phyloP scores from a whole-genome alignment of 2,113 vertebrate species.

The Glaucidium brasilianum region DNA sequence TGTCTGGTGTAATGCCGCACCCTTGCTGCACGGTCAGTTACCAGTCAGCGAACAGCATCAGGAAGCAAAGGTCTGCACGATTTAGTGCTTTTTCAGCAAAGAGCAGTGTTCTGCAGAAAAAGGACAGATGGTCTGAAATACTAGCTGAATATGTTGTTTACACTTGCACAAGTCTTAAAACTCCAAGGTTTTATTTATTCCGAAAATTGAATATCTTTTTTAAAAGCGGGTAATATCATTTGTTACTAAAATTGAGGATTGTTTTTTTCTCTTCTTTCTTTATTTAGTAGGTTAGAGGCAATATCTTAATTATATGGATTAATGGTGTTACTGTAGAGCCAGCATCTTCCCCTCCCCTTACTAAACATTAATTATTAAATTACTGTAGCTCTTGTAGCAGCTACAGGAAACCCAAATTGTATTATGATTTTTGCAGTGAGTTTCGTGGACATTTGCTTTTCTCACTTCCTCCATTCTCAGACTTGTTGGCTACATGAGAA shows the following conservation, averaged over 20 bases:
- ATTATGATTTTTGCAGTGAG: background rate
- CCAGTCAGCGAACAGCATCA: background rate
- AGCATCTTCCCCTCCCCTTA: background rate
- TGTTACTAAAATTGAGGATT: background rate
- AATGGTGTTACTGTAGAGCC: background rate
- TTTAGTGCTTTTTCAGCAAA: background rate
- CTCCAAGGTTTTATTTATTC: background rate
- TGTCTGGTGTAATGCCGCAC: background rate
- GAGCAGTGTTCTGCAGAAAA: background rate
- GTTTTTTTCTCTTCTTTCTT: background rate
- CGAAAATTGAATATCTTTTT: too few species aligned
- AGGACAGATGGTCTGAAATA: background rate
- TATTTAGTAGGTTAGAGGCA: background rate
- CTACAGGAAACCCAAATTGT: background rate
- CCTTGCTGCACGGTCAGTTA: background rate
- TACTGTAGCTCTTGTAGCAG: background rate
- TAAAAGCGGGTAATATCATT: background rate
- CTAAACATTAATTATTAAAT: background rate
- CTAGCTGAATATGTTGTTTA: background rate
- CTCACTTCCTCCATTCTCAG: background rate
- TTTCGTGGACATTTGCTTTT: background rate
- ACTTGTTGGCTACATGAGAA: background rate
- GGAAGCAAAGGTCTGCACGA: background rate
- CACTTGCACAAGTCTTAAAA: background rate
- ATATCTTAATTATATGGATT: background rate